A percentile compares a stretch with the other conserved stretches of the same genome.
Evolutionary conservation across 2,888 invertebrate genomes (phyloP).

Genomic region (Selenia dentaria): DNA sequence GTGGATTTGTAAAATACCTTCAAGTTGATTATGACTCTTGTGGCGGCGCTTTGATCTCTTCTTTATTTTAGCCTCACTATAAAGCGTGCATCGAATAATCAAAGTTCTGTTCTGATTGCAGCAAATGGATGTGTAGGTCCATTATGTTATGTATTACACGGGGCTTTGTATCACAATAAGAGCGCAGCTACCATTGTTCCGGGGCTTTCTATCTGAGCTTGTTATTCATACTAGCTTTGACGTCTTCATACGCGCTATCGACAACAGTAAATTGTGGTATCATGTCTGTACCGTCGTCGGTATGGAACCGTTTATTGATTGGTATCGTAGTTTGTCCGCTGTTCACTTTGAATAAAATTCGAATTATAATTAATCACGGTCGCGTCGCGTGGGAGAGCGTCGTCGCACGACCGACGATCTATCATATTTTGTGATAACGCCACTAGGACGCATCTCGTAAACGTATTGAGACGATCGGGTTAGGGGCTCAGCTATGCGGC

Average conservation of each 20-base stretch:
- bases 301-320: slow-evolving; percentile 84
- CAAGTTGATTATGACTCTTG: slow-evolving; percentile 28
- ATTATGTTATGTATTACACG: slow-evolving; percentile 48
- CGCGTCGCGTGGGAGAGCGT: slow-evolving; percentile 80
- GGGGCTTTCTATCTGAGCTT: slow-evolving; percentile 61
- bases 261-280: slow-evolving; percentile 81
- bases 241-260: slow-evolving; percentile 79
- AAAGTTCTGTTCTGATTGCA: slow-evolving; percentile 18
- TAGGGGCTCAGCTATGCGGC: slow-evolving; percentile 65
- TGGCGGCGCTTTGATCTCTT: slow-evolving; percentile 23
- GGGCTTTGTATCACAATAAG: slow-evolving; percentile 63
- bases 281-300: slow-evolving; percentile 80
- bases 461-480: slow-evolving; percentile 72
- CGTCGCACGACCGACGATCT: slow-evolving; percentile 76
- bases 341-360: slow-evolving; percentile 85
- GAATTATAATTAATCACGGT: slow-evolving; percentile 84
- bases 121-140: slow-evolving; percentile 44
- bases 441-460: slow-evolving; percentile 76
- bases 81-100: slow-evolving; percentile 8
- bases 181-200: slow-evolving; percentile 72
- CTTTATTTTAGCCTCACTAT: slow-evolving; percentile 18
- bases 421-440: slow-evolving; percentile 85
- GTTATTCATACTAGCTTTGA: slow-evolving; percentile 70
- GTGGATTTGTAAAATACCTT: slow-evolving; percentile 43
- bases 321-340: slow-evolving; percentile 83